Percentiles rank a stretch among this genome's conserved stretches.
Conservation (phyloP, 2,113 vertebrate species). For the Campylomormyrus tamandua region DNA sequence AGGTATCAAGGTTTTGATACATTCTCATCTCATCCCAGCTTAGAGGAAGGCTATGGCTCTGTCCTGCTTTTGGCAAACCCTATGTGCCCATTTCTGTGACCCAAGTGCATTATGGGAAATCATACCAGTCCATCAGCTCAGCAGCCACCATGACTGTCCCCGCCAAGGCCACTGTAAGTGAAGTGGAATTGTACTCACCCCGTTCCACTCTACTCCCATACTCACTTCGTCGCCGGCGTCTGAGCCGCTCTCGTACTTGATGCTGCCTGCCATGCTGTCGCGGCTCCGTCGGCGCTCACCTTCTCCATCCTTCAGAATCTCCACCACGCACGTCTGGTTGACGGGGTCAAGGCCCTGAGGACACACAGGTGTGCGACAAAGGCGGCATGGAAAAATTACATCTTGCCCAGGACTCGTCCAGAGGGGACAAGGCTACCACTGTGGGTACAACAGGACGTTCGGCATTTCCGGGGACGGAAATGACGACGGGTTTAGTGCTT, state of each 20-base stretch:
- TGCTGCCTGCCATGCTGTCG: constrained; percentile 67
- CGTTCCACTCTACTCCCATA: constrained; percentile 94
- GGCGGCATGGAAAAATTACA: not conserved
- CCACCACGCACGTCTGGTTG: constrained; percentile 89
- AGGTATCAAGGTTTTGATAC: not conserved
- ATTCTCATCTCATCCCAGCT: not conserved
- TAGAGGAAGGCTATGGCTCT: not conserved
- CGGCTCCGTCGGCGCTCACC: constrained; percentile 72
- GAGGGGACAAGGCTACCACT: not conserved
- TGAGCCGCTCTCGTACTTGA: constrained; percentile 86
- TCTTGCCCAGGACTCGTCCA: not conserved
- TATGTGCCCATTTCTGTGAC: not conserved
- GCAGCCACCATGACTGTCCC: constrained; percentile 28
- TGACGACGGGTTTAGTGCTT: not conserved
- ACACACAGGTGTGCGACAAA: not conserved
- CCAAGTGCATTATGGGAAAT: not conserved
- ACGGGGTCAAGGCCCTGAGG: constrained; percentile 83
- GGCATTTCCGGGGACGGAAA: too few relatives aligned
- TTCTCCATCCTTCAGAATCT: constrained; percentile 87
- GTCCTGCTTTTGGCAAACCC: not conserved
- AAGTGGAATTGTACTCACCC: constrained; percentile 93
- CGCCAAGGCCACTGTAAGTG: constrained; percentile 27
- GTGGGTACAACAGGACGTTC: not conserved
- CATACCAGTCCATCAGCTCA: constrained; percentile 34
- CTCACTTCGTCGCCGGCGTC: constrained; percentile 93